Evolutionary conservation across 2,113 vertebrate genomes (phyloP), one percentile per base, ranked within the genome.

Genomic region (Catharus bicknelli): DNA sequence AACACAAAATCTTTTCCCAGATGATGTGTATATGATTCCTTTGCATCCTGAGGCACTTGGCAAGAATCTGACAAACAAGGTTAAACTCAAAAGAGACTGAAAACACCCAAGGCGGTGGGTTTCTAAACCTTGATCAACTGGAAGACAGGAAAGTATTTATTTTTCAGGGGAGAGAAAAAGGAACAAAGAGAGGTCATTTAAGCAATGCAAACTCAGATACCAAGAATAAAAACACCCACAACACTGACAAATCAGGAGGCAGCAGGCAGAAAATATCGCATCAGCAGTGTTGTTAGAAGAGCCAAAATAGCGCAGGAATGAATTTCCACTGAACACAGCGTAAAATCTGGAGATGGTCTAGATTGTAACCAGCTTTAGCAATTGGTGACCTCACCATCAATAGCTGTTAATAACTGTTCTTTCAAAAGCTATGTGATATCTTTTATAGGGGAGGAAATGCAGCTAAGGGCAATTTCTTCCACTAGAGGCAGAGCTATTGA

Each of bases 1-100:
- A 93, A 84, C 70, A 85, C 32, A 90, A 74, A 90, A 76, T 73
- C 62, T 84, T 58, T 69, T 90, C 86, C 32, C 69, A 87, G 74
- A 36, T 75, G 66, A 91, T 30, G 13, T n/a, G 57, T 45, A 32
- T 73, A 9, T 76, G 91, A 91, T 90, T 74, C 64, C 86, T 94
- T 76, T 82, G 66, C 58, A 69, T 53, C 83, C 86, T 70, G 47
- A 84, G 47, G 86, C 23, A 1, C 36, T 75, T 93, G 55, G 72
- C 73, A 79, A 89, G 78, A 85, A 94, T 73, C 73, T 76, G 58
- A 89, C 64, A 90, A 91, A 90, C 6, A 64, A 90, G 51, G 20
- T 93, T 94, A 85, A 86, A 66, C 45, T 87, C 78, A 67, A 59
- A 80, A 83, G 74, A 64, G 45, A n/a, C 67, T 90, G 61, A 66